Conservation (phyloP, 2,797 vertebrate species). For the Mormyrus proboscirostris region DNA sequence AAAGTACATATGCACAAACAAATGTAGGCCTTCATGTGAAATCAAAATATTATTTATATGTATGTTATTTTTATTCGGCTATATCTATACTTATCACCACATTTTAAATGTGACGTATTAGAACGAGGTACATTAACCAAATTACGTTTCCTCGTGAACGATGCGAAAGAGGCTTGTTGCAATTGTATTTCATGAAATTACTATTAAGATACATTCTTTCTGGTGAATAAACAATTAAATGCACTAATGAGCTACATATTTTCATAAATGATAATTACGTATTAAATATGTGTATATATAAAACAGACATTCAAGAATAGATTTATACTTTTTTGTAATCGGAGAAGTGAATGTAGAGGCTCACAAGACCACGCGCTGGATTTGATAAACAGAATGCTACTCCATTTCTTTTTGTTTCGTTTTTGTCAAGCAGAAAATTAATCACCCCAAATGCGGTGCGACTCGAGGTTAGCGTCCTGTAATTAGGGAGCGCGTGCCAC, state of each 20-base stretch:
- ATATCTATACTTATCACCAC: neutral
- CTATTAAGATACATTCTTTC: neutral
- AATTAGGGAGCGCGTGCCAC: constrained; percentile 83
- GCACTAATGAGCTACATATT: neutral
- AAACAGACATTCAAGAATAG: neutral
- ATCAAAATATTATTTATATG: neutral
- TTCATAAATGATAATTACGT: neutral
- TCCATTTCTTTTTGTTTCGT: constrained; percentile 69
- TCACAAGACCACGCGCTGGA: neutral
- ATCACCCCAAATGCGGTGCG: constrained; percentile 65
- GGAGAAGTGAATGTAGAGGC: neutral
- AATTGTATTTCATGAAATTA: neutral
- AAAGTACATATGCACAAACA: neutral
- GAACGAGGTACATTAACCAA: neutral
- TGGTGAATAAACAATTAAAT: neutral
- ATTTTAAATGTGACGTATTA: neutral
- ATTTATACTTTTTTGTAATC: neutral
- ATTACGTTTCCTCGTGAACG: neutral
- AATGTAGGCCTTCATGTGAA: neutral
- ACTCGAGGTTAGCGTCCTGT: constrained; percentile 67
- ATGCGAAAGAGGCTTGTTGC: neutral
- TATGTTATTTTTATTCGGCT: neutral
- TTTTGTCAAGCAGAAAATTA: constrained; percentile 75
- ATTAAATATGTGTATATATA: neutral
- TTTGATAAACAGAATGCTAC: constrained; percentile 39